phyloP scores from a whole-genome alignment of 2,797 vertebrate genomes.

The Galaxias olidus region DNA sequence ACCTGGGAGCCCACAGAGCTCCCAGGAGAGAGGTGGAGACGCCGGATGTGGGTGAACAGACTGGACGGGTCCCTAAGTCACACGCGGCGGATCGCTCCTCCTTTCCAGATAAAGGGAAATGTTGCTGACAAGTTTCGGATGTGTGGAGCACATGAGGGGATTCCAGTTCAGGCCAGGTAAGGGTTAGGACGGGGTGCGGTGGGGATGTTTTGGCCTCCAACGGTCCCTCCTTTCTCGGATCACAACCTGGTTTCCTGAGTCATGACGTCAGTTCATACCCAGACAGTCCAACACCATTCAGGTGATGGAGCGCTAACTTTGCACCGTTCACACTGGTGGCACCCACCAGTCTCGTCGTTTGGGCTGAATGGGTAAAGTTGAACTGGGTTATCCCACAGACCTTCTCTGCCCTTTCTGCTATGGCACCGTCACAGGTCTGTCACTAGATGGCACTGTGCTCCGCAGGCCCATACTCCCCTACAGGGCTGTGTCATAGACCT shows the following conservation, averaged over 20 bases:
- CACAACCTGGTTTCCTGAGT: constrained; percentile 41
- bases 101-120: constrained; percentile 75
- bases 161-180: constrained; percentile 55
- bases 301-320: constrained; percentile 18
- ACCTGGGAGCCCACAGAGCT: constrained; percentile 54
- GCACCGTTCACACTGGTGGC: constrained; percentile 32
- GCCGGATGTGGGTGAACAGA: constrained; percentile 31
- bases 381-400: constrained; percentile 51
- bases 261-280: constrained; percentile 29
- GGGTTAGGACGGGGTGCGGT: constrained; percentile 40
- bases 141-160: constrained; percentile 56
- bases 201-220: constrained; percentile 21
- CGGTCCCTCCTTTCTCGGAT: not conserved
- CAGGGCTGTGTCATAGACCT: constrained; percentile 95
- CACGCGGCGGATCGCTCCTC: constrained; percentile 45
- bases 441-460: constrained; percentile 37
- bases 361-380: constrained; percentile 57
- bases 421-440: constrained; percentile 52
- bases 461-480: constrained; percentile 57
- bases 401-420: constrained; percentile 40
- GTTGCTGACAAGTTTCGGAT: constrained; percentile 59
- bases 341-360: constrained; percentile 34
- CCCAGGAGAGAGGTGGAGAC: constrained; percentile 52
- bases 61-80: constrained; percentile 31
- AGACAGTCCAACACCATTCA: constrained; percentile 7